These are phyloP conservation scores for Chrysomallon squamiferum DNA, from an alignment of 1,140 invertebrate species.

Conservation along the genomic window DNA sequence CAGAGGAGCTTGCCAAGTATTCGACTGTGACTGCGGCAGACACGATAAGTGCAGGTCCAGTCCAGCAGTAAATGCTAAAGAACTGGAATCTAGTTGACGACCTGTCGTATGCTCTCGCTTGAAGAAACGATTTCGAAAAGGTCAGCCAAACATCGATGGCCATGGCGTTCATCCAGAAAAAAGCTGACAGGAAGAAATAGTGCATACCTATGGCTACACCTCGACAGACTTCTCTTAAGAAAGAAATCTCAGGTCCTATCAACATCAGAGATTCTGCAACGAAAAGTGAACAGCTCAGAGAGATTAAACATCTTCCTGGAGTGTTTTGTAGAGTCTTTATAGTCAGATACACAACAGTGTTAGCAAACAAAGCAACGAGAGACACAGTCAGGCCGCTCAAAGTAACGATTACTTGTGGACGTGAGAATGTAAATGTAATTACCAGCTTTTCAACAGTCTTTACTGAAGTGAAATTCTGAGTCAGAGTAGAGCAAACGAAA, in stretches of 20 bases:
- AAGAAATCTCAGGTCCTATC: conserved; percentile 36
- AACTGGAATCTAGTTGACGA: conserved; percentile 58
- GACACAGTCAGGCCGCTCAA: conserved; percentile 34
- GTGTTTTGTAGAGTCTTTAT: conserved; percentile 64
- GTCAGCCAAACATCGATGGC: conserved; percentile 72
- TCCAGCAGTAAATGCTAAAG: conserved; percentile 63
- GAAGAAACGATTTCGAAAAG: conserved; percentile 48
- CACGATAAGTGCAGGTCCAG: conserved; percentile 63
- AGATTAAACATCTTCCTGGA: conserved; percentile 66
- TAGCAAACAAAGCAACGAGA: conserved; percentile 27
- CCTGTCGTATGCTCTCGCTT: conserved; percentile 17
- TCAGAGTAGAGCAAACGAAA: background rate
- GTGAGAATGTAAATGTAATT: conserved; percentile 16
- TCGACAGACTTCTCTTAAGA: conserved; percentile 20
- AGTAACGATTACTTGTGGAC: conserved; percentile 28
- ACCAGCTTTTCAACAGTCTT: too few species aligned
- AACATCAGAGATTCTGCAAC: conserved; percentile 64
- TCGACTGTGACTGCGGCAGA: conserved; percentile 49
- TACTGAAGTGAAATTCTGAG: background rate
- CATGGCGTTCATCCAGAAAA: conserved; percentile 70
- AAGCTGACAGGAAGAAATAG: conserved; percentile 67
- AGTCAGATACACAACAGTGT: conserved; percentile 57
- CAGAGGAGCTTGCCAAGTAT: background rate
- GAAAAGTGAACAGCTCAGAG: conserved; percentile 62
- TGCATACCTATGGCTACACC: conserved; percentile 64